These are phyloP conservation scores for Alosa alosa DNA, from an alignment of 2,113 vertebrate genomes.

Conservation along the genomic window DNA sequence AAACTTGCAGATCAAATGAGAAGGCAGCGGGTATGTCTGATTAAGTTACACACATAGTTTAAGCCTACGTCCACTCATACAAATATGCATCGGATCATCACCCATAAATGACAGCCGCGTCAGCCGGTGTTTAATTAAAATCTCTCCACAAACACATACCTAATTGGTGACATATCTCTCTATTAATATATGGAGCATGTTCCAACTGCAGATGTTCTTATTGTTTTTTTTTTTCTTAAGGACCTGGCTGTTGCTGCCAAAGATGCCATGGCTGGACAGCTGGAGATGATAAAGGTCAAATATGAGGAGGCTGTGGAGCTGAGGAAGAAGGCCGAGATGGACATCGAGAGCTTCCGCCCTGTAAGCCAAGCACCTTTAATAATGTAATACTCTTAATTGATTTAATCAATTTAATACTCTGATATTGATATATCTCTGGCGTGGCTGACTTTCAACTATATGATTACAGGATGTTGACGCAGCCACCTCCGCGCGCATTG, in stretches of 20 bases:
- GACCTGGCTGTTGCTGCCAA: constrained; percentile 69
- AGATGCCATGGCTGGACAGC: constrained; percentile 61
- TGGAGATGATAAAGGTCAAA: constrained; percentile 67
- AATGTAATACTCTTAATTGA: neutral
- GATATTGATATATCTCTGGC: neutral
- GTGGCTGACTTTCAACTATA: neutral
- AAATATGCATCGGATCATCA: neutral
- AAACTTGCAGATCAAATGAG: constrained; percentile 69
- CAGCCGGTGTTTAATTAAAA: neutral
- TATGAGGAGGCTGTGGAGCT: constrained; percentile 72
- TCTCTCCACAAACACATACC: neutral
- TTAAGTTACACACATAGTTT: neutral
- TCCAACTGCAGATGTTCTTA: neutral
- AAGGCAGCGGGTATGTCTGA: constrained; percentile 58
- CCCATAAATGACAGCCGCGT: neutral
- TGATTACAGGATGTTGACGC: constrained; percentile 63
- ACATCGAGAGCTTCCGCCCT: constrained; percentile 73
- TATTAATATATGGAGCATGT: neutral
- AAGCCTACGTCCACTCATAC: neutral
- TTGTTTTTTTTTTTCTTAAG: constrained; percentile 54
- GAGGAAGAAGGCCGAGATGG: constrained; percentile 71
- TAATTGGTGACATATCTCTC: neutral
- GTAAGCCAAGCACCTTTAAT: constrained; percentile 50
- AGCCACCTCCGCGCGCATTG: constrained; percentile 63
- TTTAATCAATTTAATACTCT: neutral